A percentile compares a stretch with the other conserved stretches of the same genome.
phyloP scores from a whole-genome alignment of 2,113 vertebrate species.

The Protomyctophum bolini region DNA sequence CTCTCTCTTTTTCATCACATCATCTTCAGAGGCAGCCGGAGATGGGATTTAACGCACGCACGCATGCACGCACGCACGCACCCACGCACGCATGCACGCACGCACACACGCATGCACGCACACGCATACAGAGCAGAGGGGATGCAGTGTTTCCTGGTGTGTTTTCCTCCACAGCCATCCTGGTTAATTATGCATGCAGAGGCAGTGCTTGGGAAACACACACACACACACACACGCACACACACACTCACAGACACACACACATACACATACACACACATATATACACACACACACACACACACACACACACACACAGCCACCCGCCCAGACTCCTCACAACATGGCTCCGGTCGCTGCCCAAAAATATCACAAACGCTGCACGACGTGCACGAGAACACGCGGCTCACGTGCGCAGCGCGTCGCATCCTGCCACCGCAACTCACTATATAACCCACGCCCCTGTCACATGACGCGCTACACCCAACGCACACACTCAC shows the following conservation, averaged over 20 bases:
- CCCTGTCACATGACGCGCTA: constrained; percentile 7
- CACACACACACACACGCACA: no score
- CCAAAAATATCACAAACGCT: no score
- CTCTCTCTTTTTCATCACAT: constrained; percentile 72
- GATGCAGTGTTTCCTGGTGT: constrained; percentile 64
- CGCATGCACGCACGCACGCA: background rate
- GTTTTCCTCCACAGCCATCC: constrained; percentile 71
- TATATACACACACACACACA: constrained; percentile 23
- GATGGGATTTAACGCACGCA: constrained; percentile 66
- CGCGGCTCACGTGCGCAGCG: no score
- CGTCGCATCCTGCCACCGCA: no score
- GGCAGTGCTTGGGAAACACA: constrained; percentile 67
- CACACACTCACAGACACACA: no score
- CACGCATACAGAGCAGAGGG: constrained; percentile 33
- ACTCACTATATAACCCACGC: no score
- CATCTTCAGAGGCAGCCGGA: constrained; percentile 73
- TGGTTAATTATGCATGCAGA: constrained; percentile 77
- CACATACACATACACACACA: constrained; percentile 15
- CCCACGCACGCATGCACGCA: background rate
- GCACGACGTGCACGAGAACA: no score
- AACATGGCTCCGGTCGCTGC: no score
- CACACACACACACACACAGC: constrained; percentile 16
- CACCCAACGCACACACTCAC: constrained; percentile 48
- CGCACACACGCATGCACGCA: constrained; percentile 18
- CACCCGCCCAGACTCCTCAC: constrained; percentile 42